Evolutionary conservation across 2,888 invertebrate species (phyloP).

Genomic region (Steromphala cineraria): DNA sequence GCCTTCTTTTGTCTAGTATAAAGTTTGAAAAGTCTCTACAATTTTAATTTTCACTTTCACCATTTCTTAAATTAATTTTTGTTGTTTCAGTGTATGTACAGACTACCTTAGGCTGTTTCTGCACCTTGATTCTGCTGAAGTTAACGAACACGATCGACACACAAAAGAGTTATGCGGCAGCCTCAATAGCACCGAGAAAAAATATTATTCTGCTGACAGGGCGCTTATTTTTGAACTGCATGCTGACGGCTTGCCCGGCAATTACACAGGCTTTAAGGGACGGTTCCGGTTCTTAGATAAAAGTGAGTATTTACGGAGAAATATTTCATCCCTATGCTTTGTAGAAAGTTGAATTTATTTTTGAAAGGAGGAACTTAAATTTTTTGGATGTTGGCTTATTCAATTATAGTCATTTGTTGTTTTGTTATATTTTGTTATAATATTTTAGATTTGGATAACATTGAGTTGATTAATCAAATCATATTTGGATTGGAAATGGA

Average conservation of each 20-base stretch:
- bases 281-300: constrained; percentile 68
- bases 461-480: no score
- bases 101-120: constrained; percentile 70
- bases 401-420: no score
- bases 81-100: constrained; percentile 63
- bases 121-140: constrained; percentile 70
- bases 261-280: constrained; percentile 70
- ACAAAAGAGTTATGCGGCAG: constrained; percentile 71
- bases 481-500: no score
- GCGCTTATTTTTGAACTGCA: constrained; percentile 73
- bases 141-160: constrained; percentile 66
- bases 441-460: no score
- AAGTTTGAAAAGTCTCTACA: neutral
- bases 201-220: constrained; percentile 68
- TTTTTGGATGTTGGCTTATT: no score
- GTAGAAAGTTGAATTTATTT: no score
- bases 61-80: neutral
- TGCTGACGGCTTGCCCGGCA: constrained; percentile 52
- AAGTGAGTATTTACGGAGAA: constrained; percentile 57
- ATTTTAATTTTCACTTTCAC: neutral
- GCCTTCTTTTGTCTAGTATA: neutral
- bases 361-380: no score
- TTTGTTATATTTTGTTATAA: no score
- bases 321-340: neutral
- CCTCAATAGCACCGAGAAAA: constrained; percentile 64